These are phyloP conservation scores for Aporrectodea caliginosa DNA, from an alignment of 1,140 invertebrate species.

Conservation along the genomic window DNA sequence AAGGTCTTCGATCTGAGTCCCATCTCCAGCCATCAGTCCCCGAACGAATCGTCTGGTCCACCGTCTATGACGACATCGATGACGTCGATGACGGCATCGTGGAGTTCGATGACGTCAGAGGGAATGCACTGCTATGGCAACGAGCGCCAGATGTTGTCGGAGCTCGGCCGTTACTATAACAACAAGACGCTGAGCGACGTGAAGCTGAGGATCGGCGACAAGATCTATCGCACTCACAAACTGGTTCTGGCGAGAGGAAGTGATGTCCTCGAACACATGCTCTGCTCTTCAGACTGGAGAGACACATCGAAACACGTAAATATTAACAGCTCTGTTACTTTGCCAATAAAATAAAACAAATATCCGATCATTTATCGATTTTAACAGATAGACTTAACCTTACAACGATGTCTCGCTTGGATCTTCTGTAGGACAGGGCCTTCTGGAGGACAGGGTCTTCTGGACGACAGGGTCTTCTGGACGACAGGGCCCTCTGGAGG, in stretches of 20 bases:
- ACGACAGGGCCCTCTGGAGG: no score
- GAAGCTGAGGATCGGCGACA: conserved; percentile 71
- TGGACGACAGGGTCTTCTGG: no score
- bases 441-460: no score
- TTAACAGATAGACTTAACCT: no score
- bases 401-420: no score
- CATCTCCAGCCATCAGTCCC: no score
- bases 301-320: conserved; percentile 80
- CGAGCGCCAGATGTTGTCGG: neutral
- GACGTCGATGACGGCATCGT: neutral
- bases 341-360: no score
- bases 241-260: conserved; percentile 89
- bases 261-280: conserved; percentile 94
- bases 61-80: neutral
- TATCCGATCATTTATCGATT: no score
- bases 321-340: no score
- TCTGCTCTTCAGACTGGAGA: conserved; percentile 88
- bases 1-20: no score
- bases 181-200: conserved; percentile 82
- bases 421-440: no score
- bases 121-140: neutral
- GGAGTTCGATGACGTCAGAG: neutral
- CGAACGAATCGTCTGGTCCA: no score
- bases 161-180: conserved; percentile 62
- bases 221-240: conserved; percentile 80